Conservation (phyloP, 2,113 vertebrate genomes). For the Columba janthina region DNA sequence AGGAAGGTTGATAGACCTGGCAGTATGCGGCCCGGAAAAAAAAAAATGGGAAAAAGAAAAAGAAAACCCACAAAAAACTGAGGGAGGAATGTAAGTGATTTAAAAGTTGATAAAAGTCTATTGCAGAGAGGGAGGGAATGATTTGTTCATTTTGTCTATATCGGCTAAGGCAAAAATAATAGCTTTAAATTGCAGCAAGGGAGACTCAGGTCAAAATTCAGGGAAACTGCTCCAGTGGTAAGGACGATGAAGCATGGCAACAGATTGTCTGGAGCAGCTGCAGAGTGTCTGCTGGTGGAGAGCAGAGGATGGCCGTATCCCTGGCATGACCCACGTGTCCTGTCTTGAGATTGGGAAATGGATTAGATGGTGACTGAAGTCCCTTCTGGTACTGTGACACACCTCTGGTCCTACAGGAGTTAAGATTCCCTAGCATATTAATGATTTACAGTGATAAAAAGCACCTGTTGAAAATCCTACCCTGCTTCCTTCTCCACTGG, state of each 20-base stretch:
- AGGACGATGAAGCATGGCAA: neutral
- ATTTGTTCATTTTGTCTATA: constrained; percentile 60
- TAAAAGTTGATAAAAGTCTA: constrained; percentile 61
- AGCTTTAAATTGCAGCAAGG: constrained; percentile 48
- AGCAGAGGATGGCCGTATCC: neutral
- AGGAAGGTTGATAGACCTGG: constrained; percentile 19
- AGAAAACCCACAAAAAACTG: neutral
- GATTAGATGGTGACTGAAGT: neutral
- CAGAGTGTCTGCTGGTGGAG: neutral
- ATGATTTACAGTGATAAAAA: neutral
- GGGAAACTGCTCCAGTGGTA: neutral
- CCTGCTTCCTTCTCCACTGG: neutral
- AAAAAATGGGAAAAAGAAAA: neutral
- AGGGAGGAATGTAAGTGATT: constrained; percentile 47
- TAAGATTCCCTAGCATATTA: neutral
- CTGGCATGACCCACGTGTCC: neutral
- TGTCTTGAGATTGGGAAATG: neutral
- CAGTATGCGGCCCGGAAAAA: neutral
- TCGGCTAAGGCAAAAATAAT: constrained; percentile 52
- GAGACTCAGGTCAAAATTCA: constrained; percentile 37
- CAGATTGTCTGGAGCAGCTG: neutral
- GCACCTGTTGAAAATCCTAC: neutral
- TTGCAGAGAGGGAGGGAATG: constrained; percentile 46
- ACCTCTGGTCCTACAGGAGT: neutral
- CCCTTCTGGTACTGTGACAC: neutral